Conservation (phyloP, 2,113 vertebrate species). For the Podarcis muralis region DNA sequence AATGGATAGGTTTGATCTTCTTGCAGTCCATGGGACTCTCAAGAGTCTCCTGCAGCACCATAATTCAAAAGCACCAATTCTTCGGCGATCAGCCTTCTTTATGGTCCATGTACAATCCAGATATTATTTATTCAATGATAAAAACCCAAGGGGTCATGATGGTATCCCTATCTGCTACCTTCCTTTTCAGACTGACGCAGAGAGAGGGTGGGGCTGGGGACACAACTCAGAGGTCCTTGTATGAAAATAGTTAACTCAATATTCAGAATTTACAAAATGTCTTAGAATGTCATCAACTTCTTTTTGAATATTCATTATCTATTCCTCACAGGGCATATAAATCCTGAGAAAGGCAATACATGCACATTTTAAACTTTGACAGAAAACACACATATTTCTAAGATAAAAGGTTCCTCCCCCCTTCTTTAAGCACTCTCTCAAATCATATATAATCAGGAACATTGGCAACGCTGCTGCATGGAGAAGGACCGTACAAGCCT, state of each 20-base stretch:
- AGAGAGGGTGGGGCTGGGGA: not conserved
- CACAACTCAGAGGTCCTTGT: slow-evolving; percentile 54
- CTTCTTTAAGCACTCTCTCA: slow-evolving; percentile 79
- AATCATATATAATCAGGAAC: slow-evolving; percentile 83
- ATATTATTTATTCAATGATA: not conserved
- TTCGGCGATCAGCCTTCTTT: too few species aligned
- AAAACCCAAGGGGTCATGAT: not conserved
- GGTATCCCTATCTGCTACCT: not conserved
- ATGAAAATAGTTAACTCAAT: slow-evolving; percentile 70
- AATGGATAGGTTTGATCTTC: too few species aligned
- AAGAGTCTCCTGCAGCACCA: too few species aligned
- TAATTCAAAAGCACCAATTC: too few species aligned
- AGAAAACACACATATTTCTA: slow-evolving; percentile 79
- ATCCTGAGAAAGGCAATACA: slow-evolving; percentile 72
- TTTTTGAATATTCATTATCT: slow-evolving; percentile 83
- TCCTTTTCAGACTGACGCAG: not conserved
- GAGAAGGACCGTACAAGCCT: slow-evolving; percentile 82
- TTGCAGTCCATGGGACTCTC: too few species aligned
- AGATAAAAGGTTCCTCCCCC: slow-evolving; percentile 55
- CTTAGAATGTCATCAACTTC: slow-evolving; percentile 61
- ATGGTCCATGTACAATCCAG: not conserved
- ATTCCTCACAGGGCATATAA: slow-evolving; percentile 71
- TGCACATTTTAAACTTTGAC: slow-evolving; percentile 77
- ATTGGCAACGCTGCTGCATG: slow-evolving; percentile 75
- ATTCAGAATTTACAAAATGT: slow-evolving; percentile 75